Evolutionary conservation across 2,888 invertebrate genomes (phyloP), one percentile per base, ranked within the genome.

Genomic region (Pammene fasciana): DNA sequence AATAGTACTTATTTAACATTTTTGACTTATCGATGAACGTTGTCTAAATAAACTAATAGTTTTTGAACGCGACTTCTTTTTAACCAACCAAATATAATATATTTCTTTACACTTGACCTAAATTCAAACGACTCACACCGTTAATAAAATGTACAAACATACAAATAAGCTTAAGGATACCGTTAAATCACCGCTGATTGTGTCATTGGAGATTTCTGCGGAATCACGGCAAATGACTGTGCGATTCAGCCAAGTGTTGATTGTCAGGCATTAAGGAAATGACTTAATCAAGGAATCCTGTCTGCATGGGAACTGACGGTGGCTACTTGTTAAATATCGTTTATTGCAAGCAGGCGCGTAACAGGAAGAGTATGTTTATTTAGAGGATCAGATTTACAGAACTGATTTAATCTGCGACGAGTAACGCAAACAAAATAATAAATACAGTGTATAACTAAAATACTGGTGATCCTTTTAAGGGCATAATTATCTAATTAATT

Each of bases 261-360:
- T 79, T 75, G 75, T 79, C 75, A 79, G 78, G 78, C 78, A 77
- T 80, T 74, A 79, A 60, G 68, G 46, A 84, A 77, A 90, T 88
- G 85, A 82, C 87, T 89, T 85, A 86, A 89, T 90, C 86, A 83
- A 71, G 74, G 45, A 78, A 76, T 82, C 78, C 77, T 78, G 81
- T 26, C 45, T 11, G 10, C 57, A 50, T 59, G 59, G 52, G 65
- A 70, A 60, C 54, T 54, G 68, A 57, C 65, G 70, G 41, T 68
- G 6, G 59, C 57, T 52, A 18, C 62, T 62, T 55, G 64, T 65
- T 59, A 64, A 64, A 36, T 55, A 45, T 55, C 26, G 34, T 16
- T 45, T 34, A 64, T 52, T 26, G 43, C n/a, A 10, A 50, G 16
- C 13, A 38, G 48, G 34, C 16, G 46, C 1, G 1, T 38, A 18